phyloP scores from a whole-genome alignment of 2,113 vertebrate species.

The Cynopterus brachyotis region DNA sequence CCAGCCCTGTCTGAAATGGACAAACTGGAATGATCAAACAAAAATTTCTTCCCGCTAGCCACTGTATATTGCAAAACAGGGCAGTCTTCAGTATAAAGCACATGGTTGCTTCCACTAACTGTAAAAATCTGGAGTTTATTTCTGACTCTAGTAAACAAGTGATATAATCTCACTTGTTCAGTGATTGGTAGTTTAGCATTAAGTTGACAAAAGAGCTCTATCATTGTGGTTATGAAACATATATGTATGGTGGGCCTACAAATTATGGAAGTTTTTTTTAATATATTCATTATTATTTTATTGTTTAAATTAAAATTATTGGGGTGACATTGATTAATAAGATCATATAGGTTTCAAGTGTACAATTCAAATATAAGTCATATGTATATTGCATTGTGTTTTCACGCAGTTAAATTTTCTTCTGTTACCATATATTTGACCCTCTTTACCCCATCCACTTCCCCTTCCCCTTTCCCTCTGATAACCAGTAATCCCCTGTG shows the following conservation, averaged over 20 bases:
- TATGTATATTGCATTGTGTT: no score
- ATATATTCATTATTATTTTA: no score
- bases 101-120: neutral
- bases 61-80: slow-evolving; percentile 5
- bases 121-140: neutral
- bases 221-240: neutral
- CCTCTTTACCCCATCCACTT: no score
- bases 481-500: no score
- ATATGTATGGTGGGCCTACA: neutral
- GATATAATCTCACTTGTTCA: neutral
- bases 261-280: no score
- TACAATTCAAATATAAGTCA: no score
- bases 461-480: no score
- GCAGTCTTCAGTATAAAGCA: neutral
- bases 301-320: no score
- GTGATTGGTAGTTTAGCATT: neutral
- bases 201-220: slow-evolving; percentile 7
- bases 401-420: no score
- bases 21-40: neutral
- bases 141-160: neutral
- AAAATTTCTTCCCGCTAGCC: neutral
- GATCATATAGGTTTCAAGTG: no score
- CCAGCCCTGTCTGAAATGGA: neutral
- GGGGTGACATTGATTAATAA: no score
- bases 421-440: no score